Evolutionary conservation across 2,113 vertebrate genomes (phyloP).

Genomic region (Dicrurus megarhynchus): DNA sequence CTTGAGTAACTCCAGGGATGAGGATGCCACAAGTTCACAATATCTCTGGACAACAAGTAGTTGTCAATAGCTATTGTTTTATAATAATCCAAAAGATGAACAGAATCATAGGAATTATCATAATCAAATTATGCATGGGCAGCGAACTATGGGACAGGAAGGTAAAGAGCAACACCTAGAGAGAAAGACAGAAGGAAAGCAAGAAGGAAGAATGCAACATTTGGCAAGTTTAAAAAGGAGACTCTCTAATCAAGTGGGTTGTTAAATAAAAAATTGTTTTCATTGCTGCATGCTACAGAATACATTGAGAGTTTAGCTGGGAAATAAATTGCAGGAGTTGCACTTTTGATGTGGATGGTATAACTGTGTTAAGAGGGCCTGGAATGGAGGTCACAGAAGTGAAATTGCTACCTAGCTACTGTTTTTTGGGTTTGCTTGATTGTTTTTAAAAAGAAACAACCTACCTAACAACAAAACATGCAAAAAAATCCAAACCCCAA

Average conservation of each 20-base stretch:
- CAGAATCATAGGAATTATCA: not conserved
- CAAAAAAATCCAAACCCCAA: not conserved
- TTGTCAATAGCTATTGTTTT: not conserved
- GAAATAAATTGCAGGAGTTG: not conserved
- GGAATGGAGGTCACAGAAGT: not conserved
- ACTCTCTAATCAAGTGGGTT: not conserved
- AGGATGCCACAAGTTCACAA: not conserved
- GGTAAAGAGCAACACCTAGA: not conserved
- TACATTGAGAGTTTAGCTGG: not conserved
- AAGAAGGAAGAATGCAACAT: rapidly evolving
- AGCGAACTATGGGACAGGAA: not conserved
- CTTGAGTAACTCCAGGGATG: not conserved
- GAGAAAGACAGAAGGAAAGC: not conserved
- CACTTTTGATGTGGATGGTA: not conserved
- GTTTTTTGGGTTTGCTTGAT: rapidly evolving
- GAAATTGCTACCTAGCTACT: not conserved
- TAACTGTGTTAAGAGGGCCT: not conserved
- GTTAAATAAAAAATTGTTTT: not conserved
- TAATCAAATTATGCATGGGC: not conserved
- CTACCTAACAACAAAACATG: not conserved
- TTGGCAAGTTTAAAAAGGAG: not conserved
- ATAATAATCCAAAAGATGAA: not conserved
- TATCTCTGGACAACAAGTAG: not conserved
- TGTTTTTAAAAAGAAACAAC: not conserved
- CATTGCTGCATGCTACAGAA: not conserved